Percentiles rank a stretch among this genome's conserved stretches.
phyloP scores from a whole-genome alignment of 2,888 invertebrate species.

The Ditula angustiorana region DNA sequence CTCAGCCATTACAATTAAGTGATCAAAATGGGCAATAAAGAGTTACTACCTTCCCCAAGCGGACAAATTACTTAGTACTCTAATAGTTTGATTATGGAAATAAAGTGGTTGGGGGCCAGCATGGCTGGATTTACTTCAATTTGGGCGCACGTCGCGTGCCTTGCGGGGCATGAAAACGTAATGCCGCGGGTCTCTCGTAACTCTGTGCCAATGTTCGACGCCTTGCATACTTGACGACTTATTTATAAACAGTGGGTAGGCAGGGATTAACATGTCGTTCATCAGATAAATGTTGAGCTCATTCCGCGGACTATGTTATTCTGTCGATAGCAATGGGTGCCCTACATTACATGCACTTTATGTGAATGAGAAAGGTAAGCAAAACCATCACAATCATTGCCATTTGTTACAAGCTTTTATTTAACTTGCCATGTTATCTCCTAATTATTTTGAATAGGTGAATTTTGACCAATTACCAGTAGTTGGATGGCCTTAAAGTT shows the following conservation, averaged over 20 bases:
- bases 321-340: too few relatives aligned
- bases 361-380: too few relatives aligned
- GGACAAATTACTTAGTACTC: slow-evolving; percentile 12
- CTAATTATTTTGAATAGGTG: too few relatives aligned
- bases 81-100: slow-evolving; percentile 22
- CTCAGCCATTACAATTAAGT: slow-evolving; percentile 7
- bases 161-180: slow-evolving; percentile 64
- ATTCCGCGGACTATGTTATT: too few relatives aligned
- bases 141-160: slow-evolving; percentile 58
- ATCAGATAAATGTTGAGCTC: background rate
- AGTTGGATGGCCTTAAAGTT: too few relatives aligned
- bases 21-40: slow-evolving; percentile 7
- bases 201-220: slow-evolving; percentile 60
- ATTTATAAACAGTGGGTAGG: background rate
- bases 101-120: slow-evolving; percentile 18
- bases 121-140: slow-evolving; percentile 61
- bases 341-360: too few relatives aligned
- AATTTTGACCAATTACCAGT: too few relatives aligned
- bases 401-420: too few relatives aligned
- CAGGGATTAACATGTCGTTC: slow-evolving; percentile 4
- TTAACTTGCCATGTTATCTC: too few relatives aligned
- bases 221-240: slow-evolving; percentile 45
- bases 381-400: too few relatives aligned
- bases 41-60: background rate
- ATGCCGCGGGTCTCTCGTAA: slow-evolving; percentile 59